A percentile compares a stretch with the other conserved stretches of the same genome.
phyloP scores from a whole-genome alignment of 2,888 invertebrate genomes.

The Troides helena region DNA sequence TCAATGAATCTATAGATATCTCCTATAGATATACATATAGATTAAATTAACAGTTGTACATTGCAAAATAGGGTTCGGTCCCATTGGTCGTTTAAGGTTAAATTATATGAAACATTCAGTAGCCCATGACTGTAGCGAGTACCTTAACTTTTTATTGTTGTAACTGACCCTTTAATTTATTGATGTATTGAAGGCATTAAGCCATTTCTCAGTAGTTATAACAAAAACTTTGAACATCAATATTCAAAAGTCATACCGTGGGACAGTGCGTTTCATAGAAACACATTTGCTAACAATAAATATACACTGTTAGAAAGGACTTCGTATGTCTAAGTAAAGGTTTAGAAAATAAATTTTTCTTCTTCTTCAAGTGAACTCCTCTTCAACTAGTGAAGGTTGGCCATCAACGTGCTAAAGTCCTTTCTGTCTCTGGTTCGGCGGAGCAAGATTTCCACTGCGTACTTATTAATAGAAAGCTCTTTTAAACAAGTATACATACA shows the following conservation, averaged over 20 bases:
- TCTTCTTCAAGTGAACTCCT: no score
- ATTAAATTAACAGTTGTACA: no score
- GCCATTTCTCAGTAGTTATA: constrained; percentile 7
- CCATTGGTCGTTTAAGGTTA: background rate
- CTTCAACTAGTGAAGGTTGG: no score
- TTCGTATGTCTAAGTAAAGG: background rate
- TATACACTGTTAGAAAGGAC: background rate
- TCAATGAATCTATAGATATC: no score
- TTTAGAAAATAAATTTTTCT: no score
- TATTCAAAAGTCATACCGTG: constrained; percentile 13
- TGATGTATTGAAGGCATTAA: constrained; percentile 3
- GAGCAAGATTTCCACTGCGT: no score
- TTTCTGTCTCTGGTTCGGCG: no score
- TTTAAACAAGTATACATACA: no score
- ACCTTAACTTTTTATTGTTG: background rate
- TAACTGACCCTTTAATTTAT: constrained; percentile 4
- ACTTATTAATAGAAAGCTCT: no score
- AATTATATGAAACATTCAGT: background rate
- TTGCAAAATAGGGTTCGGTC: no score
- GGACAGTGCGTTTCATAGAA: constrained; percentile 13
- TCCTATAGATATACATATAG: no score
- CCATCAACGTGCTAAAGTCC: no score
- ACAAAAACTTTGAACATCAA: constrained; percentile 17
- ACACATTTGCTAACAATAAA: constrained; percentile 8
- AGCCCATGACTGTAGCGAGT: background rate